These are phyloP conservation scores for Manis pentadactyla DNA, from an alignment of 2,797 vertebrate species.

Conservation along the genomic window DNA sequence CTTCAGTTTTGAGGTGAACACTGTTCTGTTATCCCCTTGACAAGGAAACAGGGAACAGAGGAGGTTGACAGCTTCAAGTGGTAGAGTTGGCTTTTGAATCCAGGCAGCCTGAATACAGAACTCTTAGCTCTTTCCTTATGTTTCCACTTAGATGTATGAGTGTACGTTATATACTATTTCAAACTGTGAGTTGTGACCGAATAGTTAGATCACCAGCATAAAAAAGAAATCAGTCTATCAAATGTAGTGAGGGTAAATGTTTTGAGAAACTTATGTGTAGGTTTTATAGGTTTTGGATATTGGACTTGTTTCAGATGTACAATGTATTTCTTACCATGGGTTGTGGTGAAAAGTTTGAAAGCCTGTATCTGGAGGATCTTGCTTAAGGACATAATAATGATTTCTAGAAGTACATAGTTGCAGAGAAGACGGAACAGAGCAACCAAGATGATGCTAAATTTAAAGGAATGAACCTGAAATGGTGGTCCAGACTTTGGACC, in stretches of 20 bases:
- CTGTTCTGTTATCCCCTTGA: not conserved
- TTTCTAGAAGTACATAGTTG: not conserved
- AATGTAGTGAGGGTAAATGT: not conserved
- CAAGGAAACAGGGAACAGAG: not conserved
- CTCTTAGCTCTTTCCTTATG: not conserved
- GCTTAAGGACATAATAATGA: not conserved
- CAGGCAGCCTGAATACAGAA: not conserved
- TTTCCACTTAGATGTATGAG: not conserved
- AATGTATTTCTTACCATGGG: not conserved
- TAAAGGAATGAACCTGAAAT: not conserved
- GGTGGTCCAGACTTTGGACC: not conserved
- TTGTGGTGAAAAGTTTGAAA: constrained; percentile 3
- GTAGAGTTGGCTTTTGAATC: not conserved
- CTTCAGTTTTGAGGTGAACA: not conserved
- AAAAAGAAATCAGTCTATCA: not conserved
- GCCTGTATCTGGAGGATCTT: not conserved
- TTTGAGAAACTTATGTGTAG: not conserved
- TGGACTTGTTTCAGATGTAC: not conserved
- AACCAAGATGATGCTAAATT: not conserved
- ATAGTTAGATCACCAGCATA: not conserved
- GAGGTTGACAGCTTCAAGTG: not conserved
- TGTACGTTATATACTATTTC: not conserved
- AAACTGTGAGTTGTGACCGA: not conserved
- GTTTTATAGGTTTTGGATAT: not conserved
- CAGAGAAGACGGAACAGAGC: not conserved